A percentile compares a stretch with the other conserved stretches of the same genome.
phyloP scores from a whole-genome alignment of 2,888 invertebrate species.

The Cenopis cana region DNA sequence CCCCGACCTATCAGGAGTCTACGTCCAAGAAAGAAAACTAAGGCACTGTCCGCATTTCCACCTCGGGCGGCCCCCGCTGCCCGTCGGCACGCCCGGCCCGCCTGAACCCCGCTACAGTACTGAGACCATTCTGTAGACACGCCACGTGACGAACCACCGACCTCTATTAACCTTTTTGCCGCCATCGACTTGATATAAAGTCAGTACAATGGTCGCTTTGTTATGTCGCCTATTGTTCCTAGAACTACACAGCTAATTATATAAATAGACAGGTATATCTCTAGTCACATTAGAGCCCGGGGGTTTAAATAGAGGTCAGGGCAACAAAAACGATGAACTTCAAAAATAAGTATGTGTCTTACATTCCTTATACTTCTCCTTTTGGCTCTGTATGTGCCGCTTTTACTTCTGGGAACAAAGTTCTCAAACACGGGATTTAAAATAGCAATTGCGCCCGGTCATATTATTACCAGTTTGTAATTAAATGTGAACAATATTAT shows the following conservation, averaged over 20 bases:
- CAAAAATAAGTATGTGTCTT: constrained; percentile 16
- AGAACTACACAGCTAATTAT: not conserved
- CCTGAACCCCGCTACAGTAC: constrained; percentile 23
- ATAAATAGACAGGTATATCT: not conserved
- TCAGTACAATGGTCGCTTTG: no score
- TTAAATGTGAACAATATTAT: constrained; percentile 16
- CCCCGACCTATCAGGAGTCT: constrained; percentile 92
- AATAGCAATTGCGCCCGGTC: not conserved
- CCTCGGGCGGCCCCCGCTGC: constrained; percentile 51
- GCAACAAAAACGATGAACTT: constrained; percentile 9
- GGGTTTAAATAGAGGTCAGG: constrained; percentile 6
- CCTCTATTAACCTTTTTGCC: not conserved
- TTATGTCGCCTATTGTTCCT: no score
- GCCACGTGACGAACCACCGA: not conserved
- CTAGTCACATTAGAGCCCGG: not conserved
- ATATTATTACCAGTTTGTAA: not conserved
- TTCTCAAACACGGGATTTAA: not conserved
- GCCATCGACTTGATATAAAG: no score
- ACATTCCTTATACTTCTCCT: constrained; percentile 6
- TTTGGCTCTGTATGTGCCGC: not conserved
- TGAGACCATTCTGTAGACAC: constrained; percentile 23
- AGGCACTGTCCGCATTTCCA: constrained; percentile 79
- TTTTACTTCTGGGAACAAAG: not conserved
- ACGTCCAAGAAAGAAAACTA: constrained; percentile 91
- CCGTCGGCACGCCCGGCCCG: not conserved